phyloP scores from a whole-genome alignment of 53 echinoderm and acorn worm genomes.

The Zoroaster sp. region DNA sequence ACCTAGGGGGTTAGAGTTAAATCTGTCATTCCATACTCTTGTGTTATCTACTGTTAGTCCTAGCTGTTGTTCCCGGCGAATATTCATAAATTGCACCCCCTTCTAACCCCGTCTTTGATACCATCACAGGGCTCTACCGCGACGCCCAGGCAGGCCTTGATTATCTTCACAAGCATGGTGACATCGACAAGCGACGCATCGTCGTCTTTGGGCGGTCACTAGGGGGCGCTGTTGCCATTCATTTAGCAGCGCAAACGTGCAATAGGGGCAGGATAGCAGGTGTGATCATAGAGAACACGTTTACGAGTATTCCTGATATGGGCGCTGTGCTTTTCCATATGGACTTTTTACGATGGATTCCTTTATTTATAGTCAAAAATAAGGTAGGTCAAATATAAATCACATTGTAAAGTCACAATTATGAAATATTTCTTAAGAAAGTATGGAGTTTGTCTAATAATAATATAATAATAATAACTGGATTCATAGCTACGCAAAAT shows the following conservation, averaged over 20 bases:
- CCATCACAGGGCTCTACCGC: slow-evolving; percentile 72
- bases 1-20: too few species aligned
- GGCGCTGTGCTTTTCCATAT: slow-evolving; percentile 70
- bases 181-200: slow-evolving; percentile 81
- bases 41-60: too few species aligned
- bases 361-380: slow-evolving; percentile 86
- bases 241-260: slow-evolving; percentile 64
- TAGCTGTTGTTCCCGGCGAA: too few species aligned
- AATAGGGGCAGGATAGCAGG: slow-evolving; percentile 72
- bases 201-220: slow-evolving; percentile 92
- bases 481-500: background rate
- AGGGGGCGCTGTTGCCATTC: slow-evolving; percentile 90
- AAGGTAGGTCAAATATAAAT: slow-evolving; percentile 65
- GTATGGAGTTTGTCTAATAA: background rate
- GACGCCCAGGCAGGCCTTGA: slow-evolving; percentile 88
- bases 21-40: too few species aligned
- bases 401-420: too few species aligned
- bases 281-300: slow-evolving; percentile 90
- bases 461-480: background rate
- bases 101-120: background rate
- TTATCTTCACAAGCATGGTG: slow-evolving; percentile 84
- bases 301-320: slow-evolving; percentile 93
- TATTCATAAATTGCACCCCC: too few species aligned
- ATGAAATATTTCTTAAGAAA: background rate
- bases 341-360: slow-evolving; percentile 77